Percentiles rank a stretch among this genome's conserved stretches.
Conservation (phyloP, 2,797 vertebrate species). For the Esox lucius region DNA sequence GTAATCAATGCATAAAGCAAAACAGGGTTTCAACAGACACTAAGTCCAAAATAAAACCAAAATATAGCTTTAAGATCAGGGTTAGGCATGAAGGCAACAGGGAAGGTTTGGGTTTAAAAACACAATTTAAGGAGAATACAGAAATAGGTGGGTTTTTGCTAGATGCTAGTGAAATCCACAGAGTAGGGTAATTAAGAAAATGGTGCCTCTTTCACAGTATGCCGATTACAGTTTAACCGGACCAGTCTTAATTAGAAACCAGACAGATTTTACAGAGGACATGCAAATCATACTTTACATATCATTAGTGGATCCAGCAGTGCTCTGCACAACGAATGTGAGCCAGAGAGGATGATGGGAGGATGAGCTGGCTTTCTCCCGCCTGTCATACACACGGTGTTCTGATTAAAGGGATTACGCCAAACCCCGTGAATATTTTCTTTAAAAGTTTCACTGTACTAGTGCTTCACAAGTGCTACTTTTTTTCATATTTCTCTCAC, state of each 20-base stretch:
- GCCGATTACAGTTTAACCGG: slow-evolving; percentile 6
- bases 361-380: slow-evolving; percentile 13
- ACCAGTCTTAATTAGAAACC: slow-evolving; percentile 28
- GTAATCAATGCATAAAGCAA: too few relatives aligned
- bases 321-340: not conserved
- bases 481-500: not conserved
- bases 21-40: too few relatives aligned
- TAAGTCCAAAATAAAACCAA: too few relatives aligned
- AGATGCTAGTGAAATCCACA: not conserved
- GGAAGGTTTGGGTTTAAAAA: too few relatives aligned
- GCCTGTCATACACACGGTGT: slow-evolving; percentile 20
- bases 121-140: too few relatives aligned
- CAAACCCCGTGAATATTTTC: slow-evolving; percentile 39
- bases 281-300: slow-evolving; percentile 32
- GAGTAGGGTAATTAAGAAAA: slow-evolving; percentile 20
- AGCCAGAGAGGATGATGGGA: not conserved
- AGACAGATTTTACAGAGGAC: slow-evolving; percentile 20
- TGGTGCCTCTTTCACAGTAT: not conserved
- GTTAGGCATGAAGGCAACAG: too few relatives aligned
- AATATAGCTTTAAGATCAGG: too few relatives aligned
- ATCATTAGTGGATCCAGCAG: slow-evolving; percentile 1
- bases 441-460: slow-evolving; percentile 35
- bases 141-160: too few relatives aligned
- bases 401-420: slow-evolving; percentile 45
- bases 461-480: slow-evolving; percentile 15